Conservation (phyloP, 1,140 invertebrate genomes). For the Patella vulgata region DNA sequence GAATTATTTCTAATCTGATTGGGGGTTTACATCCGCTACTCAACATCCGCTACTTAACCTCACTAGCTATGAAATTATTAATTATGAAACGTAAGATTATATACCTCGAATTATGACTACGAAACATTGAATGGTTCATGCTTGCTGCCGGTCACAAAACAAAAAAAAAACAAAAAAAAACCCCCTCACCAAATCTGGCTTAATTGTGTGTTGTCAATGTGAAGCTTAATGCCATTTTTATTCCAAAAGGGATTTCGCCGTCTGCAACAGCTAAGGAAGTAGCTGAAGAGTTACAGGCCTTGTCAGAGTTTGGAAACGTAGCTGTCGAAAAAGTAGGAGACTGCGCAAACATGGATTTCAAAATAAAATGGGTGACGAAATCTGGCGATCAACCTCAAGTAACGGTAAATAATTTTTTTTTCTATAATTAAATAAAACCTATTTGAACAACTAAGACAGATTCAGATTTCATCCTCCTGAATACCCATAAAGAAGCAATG, state of each 20-base stretch:
- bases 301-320: conserved; percentile 24
- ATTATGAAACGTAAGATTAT: too few species aligned
- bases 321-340: conserved; percentile 23
- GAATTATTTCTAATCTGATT: not conserved
- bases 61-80: too few species aligned
- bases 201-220: too few species aligned
- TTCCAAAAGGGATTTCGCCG: conserved; percentile 20
- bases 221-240: too few species aligned
- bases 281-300: conserved; percentile 18
- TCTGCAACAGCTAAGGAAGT: conserved; percentile 10
- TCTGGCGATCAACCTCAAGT: conserved; percentile 40
- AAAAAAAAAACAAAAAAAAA: too few species aligned
- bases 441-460: too few species aligned
- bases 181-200: too few species aligned
- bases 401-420: conserved; percentile 18
- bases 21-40: not conserved
- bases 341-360: conserved; percentile 40
- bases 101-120: too few species aligned
- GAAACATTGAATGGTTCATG: too few species aligned
- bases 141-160: too few species aligned
- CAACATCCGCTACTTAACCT: not conserved
- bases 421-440: not conserved
- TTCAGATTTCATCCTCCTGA: too few species aligned
- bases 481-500: too few species aligned
- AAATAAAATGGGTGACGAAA: conserved; percentile 35